These are phyloP conservation scores for Microctonus brassicae DNA, from an alignment of 2,888 invertebrate genomes.

Conservation along the genomic window DNA sequence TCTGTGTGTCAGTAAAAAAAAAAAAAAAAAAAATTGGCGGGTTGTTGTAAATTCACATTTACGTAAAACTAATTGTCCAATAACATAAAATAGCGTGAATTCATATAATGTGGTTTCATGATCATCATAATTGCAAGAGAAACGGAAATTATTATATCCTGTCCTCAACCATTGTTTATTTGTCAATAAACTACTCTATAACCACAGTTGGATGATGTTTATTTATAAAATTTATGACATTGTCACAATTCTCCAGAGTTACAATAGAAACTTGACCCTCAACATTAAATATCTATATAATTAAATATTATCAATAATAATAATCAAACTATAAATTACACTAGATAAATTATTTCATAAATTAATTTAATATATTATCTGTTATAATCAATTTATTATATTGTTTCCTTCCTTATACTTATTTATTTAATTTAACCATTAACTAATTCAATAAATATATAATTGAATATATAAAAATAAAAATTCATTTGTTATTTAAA, in stretches of 20 bases:
- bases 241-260: not conserved
- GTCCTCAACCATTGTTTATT: constrained; percentile 24
- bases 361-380: not conserved
- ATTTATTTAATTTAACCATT: not conserved
- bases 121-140: constrained; percentile 9
- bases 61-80: constrained; percentile 8
- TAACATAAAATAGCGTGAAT: not conserved
- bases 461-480: no score
- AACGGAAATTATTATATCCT: constrained; percentile 27
- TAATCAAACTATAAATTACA: no score
- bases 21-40: not conserved
- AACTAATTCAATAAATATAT: no score
- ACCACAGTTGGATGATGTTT: not conserved
- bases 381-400: not conserved
- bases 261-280: not conserved
- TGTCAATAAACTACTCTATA: constrained; percentile 21
- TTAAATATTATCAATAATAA: no score
- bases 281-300: no score
- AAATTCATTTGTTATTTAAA: no score
- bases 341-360: no score
- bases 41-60: not conserved
- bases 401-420: not conserved
- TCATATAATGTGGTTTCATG: not conserved
- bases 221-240: not conserved
- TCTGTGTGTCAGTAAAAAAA: not conserved